Evolutionary conservation across 2,113 vertebrate genomes (phyloP), one percentile per base, ranked within the genome.

Genomic region (Astatotilapia flaviijosephi): DNA sequence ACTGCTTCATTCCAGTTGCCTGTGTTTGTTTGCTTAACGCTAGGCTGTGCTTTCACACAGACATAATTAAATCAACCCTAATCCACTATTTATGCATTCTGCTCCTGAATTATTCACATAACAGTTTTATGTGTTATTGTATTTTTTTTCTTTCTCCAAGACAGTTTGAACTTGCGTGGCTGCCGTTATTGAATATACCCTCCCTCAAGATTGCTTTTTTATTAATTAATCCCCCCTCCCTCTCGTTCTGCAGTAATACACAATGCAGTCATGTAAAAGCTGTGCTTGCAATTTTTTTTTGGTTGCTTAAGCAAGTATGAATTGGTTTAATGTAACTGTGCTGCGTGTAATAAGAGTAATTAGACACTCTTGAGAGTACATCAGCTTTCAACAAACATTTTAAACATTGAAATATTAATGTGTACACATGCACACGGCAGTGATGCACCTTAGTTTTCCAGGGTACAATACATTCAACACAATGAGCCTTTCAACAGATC

Each of bases 1-100:
- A 91, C 93, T 79, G 62, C 84, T 91, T 92, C 90, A 93, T 93
- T 95, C 90, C 73, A 13, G 89, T 93, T 89, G 91, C 89, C 90
- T 86, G 92, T 92, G 87, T 94, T 94, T 95, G 94, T 96, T 95
- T 96, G 93, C 94, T 95, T 91, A 94, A 94, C 55, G 83, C 86
- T 82, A 89, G 86, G 83, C 92, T 91, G 90, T 86, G 89, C 94
- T 94, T 95, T 94, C 91, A 87, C 85, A 90, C 87, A 94, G 88
- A 94, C 93, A 88, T 96, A 96, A 97, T 97, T 96, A 95, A 97
- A 96, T 96, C 94, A 96, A 93, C 90, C 88, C 92, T 96, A 96
- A 96, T 96, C 93, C 93, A 92, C 95, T 95, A 96, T 97, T 97
- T 95, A 96, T 97, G 95, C 94, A 94, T 95, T 95, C 93, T 88